Percentiles rank a stretch among this genome's conserved stretches.
Conservation (phyloP, 2,113 vertebrate genomes). For the Python bivittatus region DNA sequence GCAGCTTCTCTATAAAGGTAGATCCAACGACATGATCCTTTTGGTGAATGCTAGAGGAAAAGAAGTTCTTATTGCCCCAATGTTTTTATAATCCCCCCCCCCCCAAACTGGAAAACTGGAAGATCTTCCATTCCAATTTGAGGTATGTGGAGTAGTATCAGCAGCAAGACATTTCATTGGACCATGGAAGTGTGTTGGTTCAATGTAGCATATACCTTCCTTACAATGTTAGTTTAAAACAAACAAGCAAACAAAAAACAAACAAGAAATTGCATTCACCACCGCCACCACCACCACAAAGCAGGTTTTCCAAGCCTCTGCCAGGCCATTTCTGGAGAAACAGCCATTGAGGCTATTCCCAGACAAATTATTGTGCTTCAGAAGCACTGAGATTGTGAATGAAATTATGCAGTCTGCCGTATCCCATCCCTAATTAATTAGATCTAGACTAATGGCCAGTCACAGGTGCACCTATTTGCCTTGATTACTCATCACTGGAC, state of each 20-base stretch:
- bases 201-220: not conserved
- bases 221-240: not conserved
- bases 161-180: not conserved
- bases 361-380: not conserved
- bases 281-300: not conserved
- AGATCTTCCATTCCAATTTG: no score
- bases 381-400: not conserved
- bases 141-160: no score
- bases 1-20: not conserved
- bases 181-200: not conserved
- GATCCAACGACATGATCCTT: not conserved
- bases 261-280: not conserved
- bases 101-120: no score
- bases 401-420: not conserved
- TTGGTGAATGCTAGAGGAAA: not conserved
- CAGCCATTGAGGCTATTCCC: not conserved
- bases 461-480: not conserved
- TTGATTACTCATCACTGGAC: constrained; percentile 1
- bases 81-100: not conserved
- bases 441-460: not conserved
- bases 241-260: not conserved
- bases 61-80: not conserved
- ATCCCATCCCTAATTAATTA: constrained; percentile 4
- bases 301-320: not conserved
- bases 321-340: not conserved